phyloP scores from a whole-genome alignment of 2,113 vertebrate species.

The Donacobius atricapilla region DNA sequence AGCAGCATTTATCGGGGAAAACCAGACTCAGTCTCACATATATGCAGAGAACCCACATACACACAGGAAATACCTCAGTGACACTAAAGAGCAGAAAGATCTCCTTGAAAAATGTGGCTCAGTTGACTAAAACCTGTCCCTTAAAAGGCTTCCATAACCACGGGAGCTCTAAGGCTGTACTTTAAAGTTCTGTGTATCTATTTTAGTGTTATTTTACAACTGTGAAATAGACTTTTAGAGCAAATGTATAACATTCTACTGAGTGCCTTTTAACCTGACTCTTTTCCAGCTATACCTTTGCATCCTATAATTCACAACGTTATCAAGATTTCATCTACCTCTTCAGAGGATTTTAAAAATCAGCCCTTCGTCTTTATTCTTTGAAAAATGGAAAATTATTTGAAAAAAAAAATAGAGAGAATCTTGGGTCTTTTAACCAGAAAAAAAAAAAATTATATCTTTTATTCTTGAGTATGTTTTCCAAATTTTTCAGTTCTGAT shows the following conservation, averaged over 20 bases:
- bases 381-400: background rate
- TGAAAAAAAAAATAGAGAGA: background rate
- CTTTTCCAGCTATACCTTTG: background rate
- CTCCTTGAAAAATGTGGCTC: background rate
- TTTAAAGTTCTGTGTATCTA: background rate
- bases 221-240: background rate
- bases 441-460: background rate
- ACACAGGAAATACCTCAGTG: background rate
- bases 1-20: background rate
- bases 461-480: background rate
- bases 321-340: background rate
- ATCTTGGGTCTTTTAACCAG: background rate
- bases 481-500: background rate
- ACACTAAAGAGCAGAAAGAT: background rate
- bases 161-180: rapidly evolving
- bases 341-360: background rate
- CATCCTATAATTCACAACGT: background rate
- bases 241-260: background rate
- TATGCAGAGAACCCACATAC: background rate
- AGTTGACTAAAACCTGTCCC: background rate
- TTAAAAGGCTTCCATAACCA: background rate
- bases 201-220: background rate
- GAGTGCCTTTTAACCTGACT: background rate
- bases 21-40: background rate
- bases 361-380: background rate